These are phyloP conservation scores for Hypanus sabinus DNA, from an alignment of 2,113 vertebrate species.

Conservation along the genomic window DNA sequence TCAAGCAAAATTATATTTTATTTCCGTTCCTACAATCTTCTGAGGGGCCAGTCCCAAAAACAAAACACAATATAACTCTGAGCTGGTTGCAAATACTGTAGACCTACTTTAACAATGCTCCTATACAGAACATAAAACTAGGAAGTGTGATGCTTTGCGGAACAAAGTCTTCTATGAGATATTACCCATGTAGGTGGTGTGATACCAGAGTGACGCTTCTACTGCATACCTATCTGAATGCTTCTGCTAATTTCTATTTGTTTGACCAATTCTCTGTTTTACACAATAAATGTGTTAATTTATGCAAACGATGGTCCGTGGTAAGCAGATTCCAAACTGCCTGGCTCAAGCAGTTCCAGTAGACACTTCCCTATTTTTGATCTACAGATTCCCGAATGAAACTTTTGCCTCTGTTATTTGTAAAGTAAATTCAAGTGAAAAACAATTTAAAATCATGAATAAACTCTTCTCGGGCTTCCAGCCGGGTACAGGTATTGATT, in stretches of 20 bases:
- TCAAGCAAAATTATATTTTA: not conserved
- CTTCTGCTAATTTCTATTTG: not conserved
- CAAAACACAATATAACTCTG: not conserved
- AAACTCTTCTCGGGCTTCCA: no score
- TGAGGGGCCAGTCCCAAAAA: not conserved
- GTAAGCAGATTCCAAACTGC: not conserved
- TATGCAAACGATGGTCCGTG: not conserved
- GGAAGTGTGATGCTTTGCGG: not conserved
- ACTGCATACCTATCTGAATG: not conserved
- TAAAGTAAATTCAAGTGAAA: not conserved
- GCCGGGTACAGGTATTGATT: no score
- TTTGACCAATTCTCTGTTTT: not conserved
- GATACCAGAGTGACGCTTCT: not conserved
- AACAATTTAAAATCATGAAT: not conserved
- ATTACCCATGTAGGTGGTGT: not conserved
- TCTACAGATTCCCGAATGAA: not conserved
- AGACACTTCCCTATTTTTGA: not conserved
- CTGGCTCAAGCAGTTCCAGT: not conserved
- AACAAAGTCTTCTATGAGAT: not conserved
- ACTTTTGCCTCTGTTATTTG: not conserved
- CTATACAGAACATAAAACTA: not conserved
- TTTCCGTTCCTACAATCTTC: not conserved
- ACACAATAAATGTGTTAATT: constrained; percentile 8
- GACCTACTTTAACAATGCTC: not conserved
- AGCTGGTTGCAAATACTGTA: not conserved